Conservation (phyloP, 2,888 invertebrate genomes). For the Aspidapion aeneum region DNA sequence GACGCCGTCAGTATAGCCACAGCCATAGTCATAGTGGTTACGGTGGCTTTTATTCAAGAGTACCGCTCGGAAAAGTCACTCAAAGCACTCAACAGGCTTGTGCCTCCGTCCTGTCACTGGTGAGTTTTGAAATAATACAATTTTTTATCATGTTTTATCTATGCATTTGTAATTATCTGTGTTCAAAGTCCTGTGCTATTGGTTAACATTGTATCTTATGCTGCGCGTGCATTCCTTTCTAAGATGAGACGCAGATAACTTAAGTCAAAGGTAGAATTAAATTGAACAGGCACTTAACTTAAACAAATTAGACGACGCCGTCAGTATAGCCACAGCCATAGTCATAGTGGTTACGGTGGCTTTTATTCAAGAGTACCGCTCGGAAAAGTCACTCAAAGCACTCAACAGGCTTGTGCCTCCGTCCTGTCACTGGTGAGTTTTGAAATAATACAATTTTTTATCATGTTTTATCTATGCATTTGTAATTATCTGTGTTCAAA, state of each 20-base stretch:
- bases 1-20: slow-evolving; percentile 99
- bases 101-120: slow-evolving; percentile 95
- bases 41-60: slow-evolving; percentile 98
- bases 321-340: slow-evolving; percentile 96
- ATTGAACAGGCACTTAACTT: no score
- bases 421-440: slow-evolving; percentile 80
- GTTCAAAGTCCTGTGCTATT: no score
- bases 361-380: slow-evolving; percentile 97
- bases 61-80: slow-evolving; percentile 98
- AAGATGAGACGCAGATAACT: no score
- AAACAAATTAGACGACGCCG: slow-evolving; percentile 98
- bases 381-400: slow-evolving; percentile 96
- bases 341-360: slow-evolving; percentile 97
- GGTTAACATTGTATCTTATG: no score
- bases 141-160: not conserved
- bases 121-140: slow-evolving; percentile 44
- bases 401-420: slow-evolving; percentile 97
- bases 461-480: not conserved
- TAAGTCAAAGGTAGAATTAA: no score
- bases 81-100: slow-evolving; percentile 93
- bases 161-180: not conserved
- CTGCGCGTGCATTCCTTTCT: no score
- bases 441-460: not conserved
- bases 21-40: slow-evolving; percentile 93
- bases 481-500: no score